phyloP scores from a whole-genome alignment of 2,797 vertebrate genomes.

The Podarcis siculus region DNA sequence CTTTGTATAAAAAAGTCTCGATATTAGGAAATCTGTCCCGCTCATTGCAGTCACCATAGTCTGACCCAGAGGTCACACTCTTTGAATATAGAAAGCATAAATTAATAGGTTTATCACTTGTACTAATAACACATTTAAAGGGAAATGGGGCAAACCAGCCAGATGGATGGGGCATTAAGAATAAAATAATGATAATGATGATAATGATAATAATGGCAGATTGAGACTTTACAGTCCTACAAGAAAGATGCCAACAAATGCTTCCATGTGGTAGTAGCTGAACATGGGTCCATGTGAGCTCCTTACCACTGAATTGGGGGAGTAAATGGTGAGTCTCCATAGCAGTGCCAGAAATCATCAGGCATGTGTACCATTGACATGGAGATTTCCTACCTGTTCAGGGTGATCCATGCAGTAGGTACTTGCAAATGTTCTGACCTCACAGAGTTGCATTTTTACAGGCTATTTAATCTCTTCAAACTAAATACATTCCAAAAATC shows the following conservation, averaged over 20 bases:
- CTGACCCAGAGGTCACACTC: not conserved
- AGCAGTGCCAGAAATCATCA: not conserved
- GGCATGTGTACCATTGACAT: not conserved
- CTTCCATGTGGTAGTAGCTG: not conserved
- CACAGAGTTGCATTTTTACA: not conserved
- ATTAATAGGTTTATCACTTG: not conserved
- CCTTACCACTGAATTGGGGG: not conserved
- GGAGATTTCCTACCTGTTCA: not conserved
- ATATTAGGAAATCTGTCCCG: not conserved
- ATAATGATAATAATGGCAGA: not conserved
- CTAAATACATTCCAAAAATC: not conserved
- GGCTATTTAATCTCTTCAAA: not conserved
- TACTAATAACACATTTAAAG: not conserved
- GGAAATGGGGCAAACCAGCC: too few relatives aligned
- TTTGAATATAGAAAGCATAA: not conserved
- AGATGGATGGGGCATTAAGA: too few relatives aligned
- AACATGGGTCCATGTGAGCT: not conserved
- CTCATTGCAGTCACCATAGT: not conserved
- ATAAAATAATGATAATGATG: too few relatives aligned
- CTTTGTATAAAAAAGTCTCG: too few relatives aligned
- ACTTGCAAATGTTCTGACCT: not conserved
- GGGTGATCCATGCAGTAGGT: not conserved
- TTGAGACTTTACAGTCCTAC: not conserved
- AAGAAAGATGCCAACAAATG: not conserved
- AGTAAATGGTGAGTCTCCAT: not conserved